Conservation (phyloP, 2,888 invertebrate genomes). For the Cheiracanthium punctorium region DNA sequence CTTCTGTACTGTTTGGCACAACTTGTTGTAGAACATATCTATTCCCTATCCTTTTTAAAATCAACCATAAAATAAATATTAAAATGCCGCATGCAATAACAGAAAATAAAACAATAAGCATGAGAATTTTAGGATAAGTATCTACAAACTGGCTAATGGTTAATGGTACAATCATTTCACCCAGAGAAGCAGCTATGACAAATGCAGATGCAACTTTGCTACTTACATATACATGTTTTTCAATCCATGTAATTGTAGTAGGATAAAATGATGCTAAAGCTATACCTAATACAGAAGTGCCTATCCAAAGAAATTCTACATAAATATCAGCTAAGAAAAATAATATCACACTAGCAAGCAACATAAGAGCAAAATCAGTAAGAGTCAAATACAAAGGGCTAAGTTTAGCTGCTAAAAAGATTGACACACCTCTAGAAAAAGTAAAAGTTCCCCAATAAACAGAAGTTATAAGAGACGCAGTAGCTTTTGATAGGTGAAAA, state of each 20-base stretch:
- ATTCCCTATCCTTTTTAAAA: slow-evolving; percentile 1
- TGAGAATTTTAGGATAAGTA: slow-evolving; percentile 45
- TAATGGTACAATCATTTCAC: slow-evolving; percentile 70
- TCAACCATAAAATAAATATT: slow-evolving; percentile 33
- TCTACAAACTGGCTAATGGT: slow-evolving; percentile 70
- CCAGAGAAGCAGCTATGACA: slow-evolving; percentile 67
- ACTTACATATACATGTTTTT: slow-evolving; percentile 53
- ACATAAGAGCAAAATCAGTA: slow-evolving; percentile 57
- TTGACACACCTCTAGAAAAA: slow-evolving; percentile 76
- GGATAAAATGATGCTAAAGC: slow-evolving; percentile 70
- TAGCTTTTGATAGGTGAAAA: slow-evolving; percentile 71
- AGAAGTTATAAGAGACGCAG: slow-evolving; percentile 74
- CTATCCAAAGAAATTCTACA: slow-evolving; percentile 62
- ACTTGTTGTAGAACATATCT: not conserved
- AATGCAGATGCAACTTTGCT: slow-evolving; percentile 69
- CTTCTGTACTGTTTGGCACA: not conserved
- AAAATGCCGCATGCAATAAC: slow-evolving; percentile 25
- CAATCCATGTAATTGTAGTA: slow-evolving; percentile 63
- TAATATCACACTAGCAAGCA: slow-evolving; percentile 30
- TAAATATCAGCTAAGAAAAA: slow-evolving; percentile 34
- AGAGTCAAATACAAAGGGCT: slow-evolving; percentile 43
- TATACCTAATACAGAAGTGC: slow-evolving; percentile 52
- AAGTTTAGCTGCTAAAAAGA: slow-evolving; percentile 72
- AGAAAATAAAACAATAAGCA: slow-evolving; percentile 48
- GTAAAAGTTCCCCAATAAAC: slow-evolving; percentile 78